Conservation (phyloP, 1,140 invertebrate genomes). For the Apis cerana region DNA sequence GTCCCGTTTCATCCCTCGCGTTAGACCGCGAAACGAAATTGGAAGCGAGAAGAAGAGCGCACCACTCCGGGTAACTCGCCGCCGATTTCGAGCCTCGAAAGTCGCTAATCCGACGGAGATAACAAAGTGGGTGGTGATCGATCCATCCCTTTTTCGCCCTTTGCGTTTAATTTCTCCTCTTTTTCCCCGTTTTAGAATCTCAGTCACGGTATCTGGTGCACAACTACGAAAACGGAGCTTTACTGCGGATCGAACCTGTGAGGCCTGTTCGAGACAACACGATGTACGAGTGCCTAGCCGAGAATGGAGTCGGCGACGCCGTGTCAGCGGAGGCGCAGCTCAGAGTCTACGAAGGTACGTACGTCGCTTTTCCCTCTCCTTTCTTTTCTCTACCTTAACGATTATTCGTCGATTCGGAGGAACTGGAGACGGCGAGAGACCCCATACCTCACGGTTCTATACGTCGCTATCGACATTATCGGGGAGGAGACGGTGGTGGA, state of each 20-base stretch:
- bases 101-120: neutral
- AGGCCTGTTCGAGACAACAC: conserved; percentile 91
- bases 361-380: neutral
- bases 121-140: no score
- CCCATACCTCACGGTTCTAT: no score
- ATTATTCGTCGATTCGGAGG: neutral
- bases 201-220: conserved; percentile 89
- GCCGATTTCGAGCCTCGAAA: neutral
- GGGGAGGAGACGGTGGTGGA: neutral
- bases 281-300: conserved; percentile 96
- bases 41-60: neutral
- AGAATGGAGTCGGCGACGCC: conserved; percentile 97
- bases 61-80: neutral
- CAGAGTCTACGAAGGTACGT: conserved; percentile 93
- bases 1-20: no score
- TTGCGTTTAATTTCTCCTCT: conserved; percentile 23
- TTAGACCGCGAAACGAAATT: no score
- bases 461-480: conserved; percentile 47
- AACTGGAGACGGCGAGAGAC: no score
- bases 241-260: conserved; percentile 96
- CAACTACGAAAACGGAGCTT: conserved; percentile 86
- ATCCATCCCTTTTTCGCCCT: neutral
- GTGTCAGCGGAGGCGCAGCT: conserved; percentile 93
- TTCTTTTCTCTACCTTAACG: no score
- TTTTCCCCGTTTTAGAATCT: conserved; percentile 79